Evolutionary conservation across 2,113 vertebrate genomes (phyloP).

Genomic region (Datnioides undecimradiatus): DNA sequence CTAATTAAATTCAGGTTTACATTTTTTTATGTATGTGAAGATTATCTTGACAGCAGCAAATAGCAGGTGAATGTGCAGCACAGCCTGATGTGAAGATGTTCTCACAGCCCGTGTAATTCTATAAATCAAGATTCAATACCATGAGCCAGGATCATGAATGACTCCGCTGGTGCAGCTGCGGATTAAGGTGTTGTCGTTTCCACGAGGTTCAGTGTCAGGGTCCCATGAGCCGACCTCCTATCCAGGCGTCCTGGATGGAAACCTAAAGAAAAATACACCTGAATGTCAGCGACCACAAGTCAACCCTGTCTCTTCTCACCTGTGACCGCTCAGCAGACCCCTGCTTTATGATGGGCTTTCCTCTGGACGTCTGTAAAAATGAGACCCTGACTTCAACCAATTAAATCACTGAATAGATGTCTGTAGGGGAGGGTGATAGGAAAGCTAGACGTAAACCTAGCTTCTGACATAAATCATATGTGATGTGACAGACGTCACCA

Average conservation of each 20-base stretch:
- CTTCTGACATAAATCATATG: constrained; percentile 47
- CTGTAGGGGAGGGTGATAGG: constrained; percentile 42
- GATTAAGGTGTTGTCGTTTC: constrained; percentile 21
- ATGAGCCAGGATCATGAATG: constrained; percentile 1
- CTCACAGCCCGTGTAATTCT: constrained; percentile 9
- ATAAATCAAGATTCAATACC: constrained; percentile 32
- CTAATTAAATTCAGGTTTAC: too few species aligned
- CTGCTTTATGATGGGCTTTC: constrained; percentile 37
- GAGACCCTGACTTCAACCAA: constrained; percentile 53
- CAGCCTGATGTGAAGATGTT: neutral
- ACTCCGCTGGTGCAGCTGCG: constrained; percentile 8
- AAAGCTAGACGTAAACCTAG: constrained; percentile 55
- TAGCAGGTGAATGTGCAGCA: neutral
- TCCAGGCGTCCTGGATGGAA: neutral
- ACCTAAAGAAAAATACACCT: constrained; percentile 17
- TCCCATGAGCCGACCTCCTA: constrained; percentile 4
- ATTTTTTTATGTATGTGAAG: neutral
- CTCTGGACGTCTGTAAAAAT: constrained; percentile 21
- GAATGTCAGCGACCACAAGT: constrained; percentile 54
- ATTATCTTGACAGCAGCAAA: constrained; percentile 12
- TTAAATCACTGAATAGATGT: constrained; percentile 73
- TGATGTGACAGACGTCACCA: constrained; percentile 16
- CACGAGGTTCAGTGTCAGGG: neutral
- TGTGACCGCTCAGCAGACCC: constrained; percentile 34
- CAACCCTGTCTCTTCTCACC: constrained; percentile 38